A percentile compares a stretch with the other conserved stretches of the same genome.
These are phyloP conservation scores for Lepidurus couesii DNA, from an alignment of 1,140 invertebrate species.

Conservation along the genomic window DNA sequence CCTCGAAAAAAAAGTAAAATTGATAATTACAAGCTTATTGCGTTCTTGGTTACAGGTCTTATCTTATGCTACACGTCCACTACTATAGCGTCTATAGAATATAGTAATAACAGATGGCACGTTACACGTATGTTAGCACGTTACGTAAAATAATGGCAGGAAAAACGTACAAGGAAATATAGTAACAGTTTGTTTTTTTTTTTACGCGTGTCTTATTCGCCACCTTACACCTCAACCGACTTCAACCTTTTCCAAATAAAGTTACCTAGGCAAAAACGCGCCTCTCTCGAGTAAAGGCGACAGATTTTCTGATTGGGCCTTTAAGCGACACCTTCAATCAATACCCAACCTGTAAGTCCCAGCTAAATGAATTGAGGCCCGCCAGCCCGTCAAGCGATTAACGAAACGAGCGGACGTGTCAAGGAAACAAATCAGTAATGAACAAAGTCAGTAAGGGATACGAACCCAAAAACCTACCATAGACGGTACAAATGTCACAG, in stretches of 20 bases:
- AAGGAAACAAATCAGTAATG: neutral
- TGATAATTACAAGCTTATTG: slow-evolving; percentile 15
- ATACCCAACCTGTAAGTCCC: neutral
- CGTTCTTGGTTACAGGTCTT: slow-evolving; percentile 18
- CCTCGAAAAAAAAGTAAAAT: neutral
- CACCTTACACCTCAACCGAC: too few species aligned
- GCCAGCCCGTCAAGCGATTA: neutral
- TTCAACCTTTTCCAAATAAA: too few species aligned
- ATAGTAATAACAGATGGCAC: neutral
- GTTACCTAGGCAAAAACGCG: neutral
- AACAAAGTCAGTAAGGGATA: slow-evolving; percentile 3
- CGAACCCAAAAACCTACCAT: neutral
- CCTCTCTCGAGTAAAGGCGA: neutral
- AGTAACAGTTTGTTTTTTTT: neutral
- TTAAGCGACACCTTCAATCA: slow-evolving; percentile 2
- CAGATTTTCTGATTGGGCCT: neutral
- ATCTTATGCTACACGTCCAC: neutral
- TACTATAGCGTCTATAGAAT: neutral
- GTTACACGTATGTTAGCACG: slow-evolving; percentile 11
- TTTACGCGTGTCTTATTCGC: too few species aligned
- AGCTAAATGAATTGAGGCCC: neutral
- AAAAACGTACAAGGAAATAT: neutral
- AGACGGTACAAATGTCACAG: neutral
- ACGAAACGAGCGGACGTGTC: slow-evolving; percentile 17
- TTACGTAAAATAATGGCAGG: neutral